Base-by-base conservation (phyloP, 2,113 vertebrate genomes). In the Larimichthys polyactis region DNA sequence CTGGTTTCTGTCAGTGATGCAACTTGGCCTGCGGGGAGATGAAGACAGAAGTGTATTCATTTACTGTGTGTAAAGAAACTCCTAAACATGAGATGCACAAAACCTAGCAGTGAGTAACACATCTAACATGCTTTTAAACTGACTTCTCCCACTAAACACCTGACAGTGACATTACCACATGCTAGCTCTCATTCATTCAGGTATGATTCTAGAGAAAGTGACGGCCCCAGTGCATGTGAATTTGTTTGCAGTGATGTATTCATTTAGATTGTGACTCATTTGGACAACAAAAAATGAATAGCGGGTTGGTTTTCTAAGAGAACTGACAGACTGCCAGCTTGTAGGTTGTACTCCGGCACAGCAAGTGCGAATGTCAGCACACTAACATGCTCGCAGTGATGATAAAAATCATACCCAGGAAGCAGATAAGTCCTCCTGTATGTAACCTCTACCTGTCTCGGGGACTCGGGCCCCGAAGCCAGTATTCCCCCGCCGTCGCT, bases 401-500 rank as follows among this genome's bases (percentile, higher is more conserved):
- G 17, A 9, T 29, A 24, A 16, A 29, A 36, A 62, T 36, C 29
- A 40, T 4, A 32, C 22, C 15, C 6, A 27, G 0, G 5, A 36
- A 36, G 36, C 36, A 46, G 44, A 46, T 46, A 14, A 12, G 5
- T 51, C 24, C 29, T 27, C 1, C 16, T n/a, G 11, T n/a, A 4
- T 48, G 11, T 20, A 22, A 19, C 19, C 27, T 24, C 4, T 51
- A 92, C 92, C 83, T 91, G 92, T 88, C 87, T 97, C 43, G 96
- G 94, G 60, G 96, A 92, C 78, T 98, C 97, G 9, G 96, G 94
- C 92, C 96, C 95, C 7, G 94, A 91, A 87, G 96, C 95, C 88
- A 97, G 95, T 88, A 98, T 96, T 89, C 96, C 93, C 88, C 96
- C 92, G 83, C 96, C 92, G 60, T 96, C 95, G 90, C 92, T 97